Conservation (phyloP, 1,140 invertebrate genomes). For the Temnothorax curvispinosus region DNA sequence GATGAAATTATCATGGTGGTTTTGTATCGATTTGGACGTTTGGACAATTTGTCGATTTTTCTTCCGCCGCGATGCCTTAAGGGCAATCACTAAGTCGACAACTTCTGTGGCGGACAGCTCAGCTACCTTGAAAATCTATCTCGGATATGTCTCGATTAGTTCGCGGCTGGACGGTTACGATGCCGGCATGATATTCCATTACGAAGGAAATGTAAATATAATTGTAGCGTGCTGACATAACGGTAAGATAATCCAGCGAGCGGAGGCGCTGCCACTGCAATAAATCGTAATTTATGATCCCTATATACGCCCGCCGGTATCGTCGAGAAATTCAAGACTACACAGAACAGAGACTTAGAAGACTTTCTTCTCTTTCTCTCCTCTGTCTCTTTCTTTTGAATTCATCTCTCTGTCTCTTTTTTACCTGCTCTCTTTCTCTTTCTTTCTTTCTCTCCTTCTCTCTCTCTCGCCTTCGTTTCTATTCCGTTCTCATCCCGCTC, state of each 20-base stretch:
- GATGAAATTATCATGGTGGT: not conserved
- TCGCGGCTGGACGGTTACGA: not conserved
- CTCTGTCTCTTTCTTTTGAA: conserved; percentile 4
- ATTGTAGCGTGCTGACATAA: conserved; percentile 84
- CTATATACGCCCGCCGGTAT: conserved; percentile 75
- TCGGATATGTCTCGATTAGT: conserved; percentile 33
- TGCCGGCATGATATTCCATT: conserved; percentile 72
- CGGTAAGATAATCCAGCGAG: conserved; percentile 83
- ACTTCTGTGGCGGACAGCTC: not conserved
- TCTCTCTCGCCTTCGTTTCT: not conserved
- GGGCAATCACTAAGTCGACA: not conserved
- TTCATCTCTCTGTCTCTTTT: not conserved
- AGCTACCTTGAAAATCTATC: conserved; percentile 12
- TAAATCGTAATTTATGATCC: conserved; percentile 85
- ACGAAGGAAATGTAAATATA: conserved; percentile 83
- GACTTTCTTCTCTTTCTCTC: conserved; percentile 10
- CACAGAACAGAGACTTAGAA: conserved; percentile 41
- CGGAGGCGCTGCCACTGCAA: conserved; percentile 82
- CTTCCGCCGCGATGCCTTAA: not conserved
- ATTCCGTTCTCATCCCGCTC: conserved; percentile 22
- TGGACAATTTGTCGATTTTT: not conserved
- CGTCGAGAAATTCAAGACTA: conserved; percentile 80
- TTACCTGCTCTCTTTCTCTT: not conserved
- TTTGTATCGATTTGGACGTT: not conserved
- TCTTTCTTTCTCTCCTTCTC: not conserved